A percentile compares a stretch with the other conserved stretches of the same genome.
These are phyloP conservation scores for Flexamia atlantica DNA, from an alignment of 2,888 invertebrate genomes.

Conservation along the genomic window DNA sequence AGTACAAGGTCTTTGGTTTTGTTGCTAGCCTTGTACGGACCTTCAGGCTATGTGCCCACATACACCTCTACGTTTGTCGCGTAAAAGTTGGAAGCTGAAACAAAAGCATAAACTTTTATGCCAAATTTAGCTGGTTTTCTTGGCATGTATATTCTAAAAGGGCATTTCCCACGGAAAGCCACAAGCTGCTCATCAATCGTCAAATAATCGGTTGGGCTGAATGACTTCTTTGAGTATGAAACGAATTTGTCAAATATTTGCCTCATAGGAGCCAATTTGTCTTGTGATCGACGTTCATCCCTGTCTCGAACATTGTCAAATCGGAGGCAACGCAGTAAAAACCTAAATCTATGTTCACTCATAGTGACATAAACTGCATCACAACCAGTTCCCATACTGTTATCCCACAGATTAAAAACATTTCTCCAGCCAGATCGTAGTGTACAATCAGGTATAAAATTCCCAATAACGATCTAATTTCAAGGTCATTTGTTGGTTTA, in stretches of 20 bases:
- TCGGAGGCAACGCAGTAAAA: slow-evolving; percentile 39
- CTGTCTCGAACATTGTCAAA: slow-evolving; percentile 51
- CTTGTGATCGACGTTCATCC: slow-evolving; percentile 68
- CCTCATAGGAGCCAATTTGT: slow-evolving; percentile 69
- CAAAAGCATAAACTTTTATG: slow-evolving; percentile 70
- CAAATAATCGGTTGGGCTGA: slow-evolving; percentile 64
- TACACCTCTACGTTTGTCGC: slow-evolving; percentile 63
- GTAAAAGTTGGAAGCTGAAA: slow-evolving; percentile 62
- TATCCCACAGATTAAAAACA: slow-evolving; percentile 40
- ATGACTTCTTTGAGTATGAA: slow-evolving; percentile 69
- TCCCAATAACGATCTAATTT: slow-evolving; percentile 67
- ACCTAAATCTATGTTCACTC: slow-evolving; percentile 56
- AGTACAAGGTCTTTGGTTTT: slow-evolving; percentile 57
- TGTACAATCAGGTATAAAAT: slow-evolving; percentile 60
- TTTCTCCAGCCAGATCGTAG: slow-evolving; percentile 65
- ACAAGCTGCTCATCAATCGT: slow-evolving; percentile 70
- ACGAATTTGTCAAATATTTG: slow-evolving; percentile 70
- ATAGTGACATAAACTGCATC: slow-evolving; percentile 51
- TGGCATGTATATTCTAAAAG: slow-evolving; percentile 69
- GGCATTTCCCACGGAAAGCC: slow-evolving; percentile 69
- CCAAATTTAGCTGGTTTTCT: slow-evolving; percentile 71
- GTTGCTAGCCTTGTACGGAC: slow-evolving; percentile 63
- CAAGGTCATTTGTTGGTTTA: slow-evolving; percentile 26
- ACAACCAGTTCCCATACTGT: slow-evolving; percentile 28
- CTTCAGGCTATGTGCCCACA: slow-evolving; percentile 60